Conservation (phyloP, 2,797 vertebrate species). For the Lacerta agilis region DNA sequence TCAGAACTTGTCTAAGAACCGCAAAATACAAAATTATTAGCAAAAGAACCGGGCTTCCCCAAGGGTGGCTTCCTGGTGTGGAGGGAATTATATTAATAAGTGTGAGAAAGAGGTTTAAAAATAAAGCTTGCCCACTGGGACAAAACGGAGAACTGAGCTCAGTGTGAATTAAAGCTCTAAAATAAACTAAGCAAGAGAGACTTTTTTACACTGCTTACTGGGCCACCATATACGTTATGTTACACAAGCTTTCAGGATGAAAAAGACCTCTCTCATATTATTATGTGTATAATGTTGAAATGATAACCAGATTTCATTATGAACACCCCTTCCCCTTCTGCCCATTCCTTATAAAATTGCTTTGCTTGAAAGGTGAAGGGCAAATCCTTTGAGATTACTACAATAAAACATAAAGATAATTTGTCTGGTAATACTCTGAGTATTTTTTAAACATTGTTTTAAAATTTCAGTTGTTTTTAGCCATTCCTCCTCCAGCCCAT, state of each 20-base stretch:
- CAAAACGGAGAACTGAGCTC: slow-evolving; percentile 64
- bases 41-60: slow-evolving; percentile 68
- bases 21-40: slow-evolving; percentile 73
- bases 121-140: slow-evolving; percentile 71
- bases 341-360: slow-evolving; percentile 72
- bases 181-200: slow-evolving; percentile 74
- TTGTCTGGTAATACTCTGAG: slow-evolving; percentile 63
- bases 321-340: slow-evolving; percentile 61
- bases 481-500: slow-evolving; percentile 33
- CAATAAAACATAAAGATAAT: slow-evolving; percentile 69
- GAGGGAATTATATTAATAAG: slow-evolving; percentile 76
- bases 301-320: slow-evolving; percentile 70
- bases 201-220: slow-evolving; percentile 68
- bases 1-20: slow-evolving; percentile 57
- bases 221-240: slow-evolving; percentile 67
- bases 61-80: slow-evolving; percentile 71
- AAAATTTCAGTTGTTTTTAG: slow-evolving; percentile 51
- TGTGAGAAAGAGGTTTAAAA: slow-evolving; percentile 73
- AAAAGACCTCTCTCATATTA: slow-evolving; percentile 69
- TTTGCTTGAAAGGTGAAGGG: slow-evolving; percentile 71
- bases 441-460: slow-evolving; percentile 62
- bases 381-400: slow-evolving; percentile 60
- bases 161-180: slow-evolving; percentile 76
- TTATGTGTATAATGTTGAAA: slow-evolving; percentile 71
- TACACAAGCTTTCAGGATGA: slow-evolving; percentile 70